A percentile compares a stretch with the other conserved stretches of the same genome.
Conservation (phyloP, 2,797 vertebrate species). For the Danio choprae region DNA sequence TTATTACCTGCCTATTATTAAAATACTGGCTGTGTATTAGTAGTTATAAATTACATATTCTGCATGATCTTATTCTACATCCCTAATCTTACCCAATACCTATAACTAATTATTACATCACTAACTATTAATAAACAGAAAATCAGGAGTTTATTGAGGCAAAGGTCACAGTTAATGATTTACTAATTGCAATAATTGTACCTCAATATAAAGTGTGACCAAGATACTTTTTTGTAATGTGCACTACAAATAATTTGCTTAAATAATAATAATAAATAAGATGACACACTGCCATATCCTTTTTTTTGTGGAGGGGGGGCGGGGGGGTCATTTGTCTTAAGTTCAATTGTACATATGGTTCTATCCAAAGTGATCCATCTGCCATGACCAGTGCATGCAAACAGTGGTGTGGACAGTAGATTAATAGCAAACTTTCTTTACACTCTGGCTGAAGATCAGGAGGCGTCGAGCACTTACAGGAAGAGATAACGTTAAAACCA, state of each 20-base stretch:
- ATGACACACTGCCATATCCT: constrained; percentile 30
- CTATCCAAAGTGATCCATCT: constrained; percentile 46
- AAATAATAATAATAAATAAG: constrained; percentile 2
- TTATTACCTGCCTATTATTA: no score
- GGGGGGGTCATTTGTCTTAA: constrained; percentile 30
- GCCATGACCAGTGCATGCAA: constrained; percentile 28
- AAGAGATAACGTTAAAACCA: constrained; percentile 80
- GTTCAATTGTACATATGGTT: constrained; percentile 16
- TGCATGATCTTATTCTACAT: no score
- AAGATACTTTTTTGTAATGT: not conserved
- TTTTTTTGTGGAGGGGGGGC: constrained; percentile 24
- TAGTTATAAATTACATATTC: no score
- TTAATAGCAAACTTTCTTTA: constrained; percentile 73
- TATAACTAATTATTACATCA: no score
- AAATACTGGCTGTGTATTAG: no score
- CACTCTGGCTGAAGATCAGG: constrained; percentile 78
- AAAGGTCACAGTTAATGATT: no score
- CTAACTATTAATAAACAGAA: no score
- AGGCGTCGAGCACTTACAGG: constrained; percentile 77
- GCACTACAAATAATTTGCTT: not conserved
- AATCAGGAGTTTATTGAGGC: no score
- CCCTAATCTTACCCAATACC: no score
- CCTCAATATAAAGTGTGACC: no score
- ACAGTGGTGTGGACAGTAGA: constrained; percentile 59
- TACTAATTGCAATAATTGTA: no score